Base-by-base conservation (phyloP, 2,888 invertebrate genomes). In the Drosophila imparisetae region DNA sequence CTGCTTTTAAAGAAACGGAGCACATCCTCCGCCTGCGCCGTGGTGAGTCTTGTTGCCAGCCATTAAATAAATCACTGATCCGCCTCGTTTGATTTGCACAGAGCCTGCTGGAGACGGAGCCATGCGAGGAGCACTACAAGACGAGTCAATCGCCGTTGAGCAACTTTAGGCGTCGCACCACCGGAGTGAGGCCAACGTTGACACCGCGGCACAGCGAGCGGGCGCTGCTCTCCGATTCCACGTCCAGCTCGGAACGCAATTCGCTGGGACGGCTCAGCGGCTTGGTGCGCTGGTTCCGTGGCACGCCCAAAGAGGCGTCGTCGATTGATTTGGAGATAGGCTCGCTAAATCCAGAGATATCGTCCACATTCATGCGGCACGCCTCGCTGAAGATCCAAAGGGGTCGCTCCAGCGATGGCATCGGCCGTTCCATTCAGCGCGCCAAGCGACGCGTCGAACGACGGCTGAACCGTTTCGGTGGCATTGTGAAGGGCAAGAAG, bases 361-460 rank as follows among this genome's bases (percentile, higher is more conserved):
- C 94, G 54, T 94, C 94, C 79, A 94, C 95, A 1, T 93, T 95
- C 58, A 94, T 95, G 70, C 92, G 95, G 34, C 93, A 93, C 80
- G 93, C 93, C 45, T 93, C 93, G 52, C 81, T 93, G 42, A 93
- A 93, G 83, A 91, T 93, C 61, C 93, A 93, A 75, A 87, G 93
- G 21, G 91, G 93, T 42, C 90, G 93, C 21, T 91, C 92, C 8
- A 92, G 93, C 77, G 93, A 93, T 70, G 93, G 93, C 48, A 95
- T 96, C 29, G 94, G 95, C 21, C 94, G 95, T 80, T 96, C 96
- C 48, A 93, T 96, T 38, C 95, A 96, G 92, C 97, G 97, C 90
- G 98, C 98, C 2, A 95, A 97, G 89, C 95, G 97, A 81, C 94
- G 98, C 84, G 96, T 98, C 88, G 98, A 98, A 93, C 97, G 98